These are phyloP conservation scores for Lagocephalus sceleratus DNA, from an alignment of 2,797 vertebrate species.

Conservation along the genomic window DNA sequence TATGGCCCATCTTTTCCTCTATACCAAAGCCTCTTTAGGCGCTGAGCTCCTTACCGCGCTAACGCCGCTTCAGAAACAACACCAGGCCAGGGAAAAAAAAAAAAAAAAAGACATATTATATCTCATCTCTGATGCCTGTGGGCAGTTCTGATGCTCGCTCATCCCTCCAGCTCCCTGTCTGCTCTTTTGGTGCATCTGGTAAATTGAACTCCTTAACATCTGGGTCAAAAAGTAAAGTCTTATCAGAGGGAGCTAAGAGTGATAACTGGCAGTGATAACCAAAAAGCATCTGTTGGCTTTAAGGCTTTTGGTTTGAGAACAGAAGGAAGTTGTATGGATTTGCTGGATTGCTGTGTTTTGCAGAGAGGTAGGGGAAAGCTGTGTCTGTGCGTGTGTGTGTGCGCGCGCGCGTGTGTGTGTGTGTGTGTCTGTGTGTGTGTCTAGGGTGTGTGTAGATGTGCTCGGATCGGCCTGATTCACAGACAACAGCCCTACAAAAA, in stretches of 20 bases:
- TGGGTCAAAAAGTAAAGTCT: constrained; percentile 73
- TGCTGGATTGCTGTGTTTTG: constrained; percentile 54
- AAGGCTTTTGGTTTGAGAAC: constrained; percentile 70
- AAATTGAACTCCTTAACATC: constrained; percentile 75
- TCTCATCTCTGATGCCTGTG: constrained; percentile 63
- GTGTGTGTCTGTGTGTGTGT: constrained; percentile 15
- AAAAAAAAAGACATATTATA: constrained; percentile 53
- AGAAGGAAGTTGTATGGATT: constrained; percentile 63
- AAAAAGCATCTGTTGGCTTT: constrained; percentile 70
- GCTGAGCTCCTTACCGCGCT: constrained; percentile 88
- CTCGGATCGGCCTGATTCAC: constrained; percentile 44
- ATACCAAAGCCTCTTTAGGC: constrained; percentile 92
- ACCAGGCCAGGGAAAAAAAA: constrained; percentile 43
- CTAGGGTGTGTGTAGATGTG: constrained; percentile 23
- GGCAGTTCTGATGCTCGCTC: constrained; percentile 59
- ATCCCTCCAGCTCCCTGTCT: constrained; percentile 57
- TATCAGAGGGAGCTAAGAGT: constrained; percentile 65
- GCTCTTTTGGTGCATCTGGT: constrained; percentile 65
- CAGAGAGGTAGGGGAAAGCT: constrained; percentile 24
- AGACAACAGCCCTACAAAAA: constrained; percentile 25
- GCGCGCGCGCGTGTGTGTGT: constrained; percentile 2
- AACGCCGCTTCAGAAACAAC: constrained; percentile 82
- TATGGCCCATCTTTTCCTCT: constrained; percentile 87
- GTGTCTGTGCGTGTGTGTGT: constrained; percentile 2
- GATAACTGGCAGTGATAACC: constrained; percentile 63